Conservation (phyloP, 1,140 invertebrate genomes). For the Brachionus koreanus region DNA sequence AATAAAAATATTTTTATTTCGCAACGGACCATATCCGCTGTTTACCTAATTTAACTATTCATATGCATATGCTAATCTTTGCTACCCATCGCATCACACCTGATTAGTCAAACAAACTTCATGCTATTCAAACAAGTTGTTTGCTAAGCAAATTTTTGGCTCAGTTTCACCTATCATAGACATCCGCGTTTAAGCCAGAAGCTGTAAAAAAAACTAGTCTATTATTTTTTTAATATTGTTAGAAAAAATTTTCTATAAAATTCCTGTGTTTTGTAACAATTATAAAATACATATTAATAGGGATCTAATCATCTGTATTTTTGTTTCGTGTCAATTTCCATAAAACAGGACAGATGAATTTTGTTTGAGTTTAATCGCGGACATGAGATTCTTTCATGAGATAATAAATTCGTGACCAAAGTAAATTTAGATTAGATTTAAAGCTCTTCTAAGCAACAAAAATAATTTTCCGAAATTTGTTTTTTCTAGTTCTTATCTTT, state of each 20-base stretch:
- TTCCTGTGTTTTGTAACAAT: too few relatives aligned
- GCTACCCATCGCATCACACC: slow-evolving; percentile 15
- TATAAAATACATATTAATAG: too few relatives aligned
- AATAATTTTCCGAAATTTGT: background rate
- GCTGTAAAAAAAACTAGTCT: background rate
- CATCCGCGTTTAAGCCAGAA: background rate
- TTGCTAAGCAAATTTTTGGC: background rate
- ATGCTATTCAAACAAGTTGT: background rate
- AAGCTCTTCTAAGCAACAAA: background rate
- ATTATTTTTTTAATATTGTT: background rate
- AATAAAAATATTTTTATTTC: background rate
- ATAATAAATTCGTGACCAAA: background rate
- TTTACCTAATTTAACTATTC: slow-evolving; percentile 11
- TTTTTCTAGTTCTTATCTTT: background rate
- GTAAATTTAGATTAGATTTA: background rate
- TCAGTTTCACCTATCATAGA: background rate
- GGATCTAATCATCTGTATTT: background rate
- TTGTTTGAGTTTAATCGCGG: background rate
- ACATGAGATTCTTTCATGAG: background rate
- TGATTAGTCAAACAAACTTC: background rate
- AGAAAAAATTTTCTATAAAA: background rate
- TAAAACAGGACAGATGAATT: background rate
- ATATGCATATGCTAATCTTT: slow-evolving; percentile 30
- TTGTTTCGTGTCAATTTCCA: background rate
- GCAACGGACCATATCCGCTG: slow-evolving; percentile 7